A percentile compares a stretch with the other conserved stretches of the same genome.
These are phyloP conservation scores for Barnardius zonarius DNA, from an alignment of 2,113 vertebrate species.

Conservation along the genomic window DNA sequence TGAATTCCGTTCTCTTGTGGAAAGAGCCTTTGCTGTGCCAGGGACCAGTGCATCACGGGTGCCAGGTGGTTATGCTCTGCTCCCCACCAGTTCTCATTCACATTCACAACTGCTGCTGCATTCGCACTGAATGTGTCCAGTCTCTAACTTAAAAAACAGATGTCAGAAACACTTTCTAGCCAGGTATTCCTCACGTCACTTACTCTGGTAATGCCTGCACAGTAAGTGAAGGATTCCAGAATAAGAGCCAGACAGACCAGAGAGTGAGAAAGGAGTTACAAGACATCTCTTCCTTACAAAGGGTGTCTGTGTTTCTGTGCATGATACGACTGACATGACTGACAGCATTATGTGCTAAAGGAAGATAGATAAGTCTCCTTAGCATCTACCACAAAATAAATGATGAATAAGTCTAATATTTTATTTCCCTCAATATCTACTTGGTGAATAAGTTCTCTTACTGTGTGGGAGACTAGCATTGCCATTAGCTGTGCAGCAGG, in stretches of 20 bases:
- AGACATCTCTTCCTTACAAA: not conserved
- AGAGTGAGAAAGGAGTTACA: not conserved
- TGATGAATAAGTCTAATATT: not conserved
- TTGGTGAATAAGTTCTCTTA: not conserved
- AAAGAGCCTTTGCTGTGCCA: not conserved
- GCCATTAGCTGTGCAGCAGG: not conserved
- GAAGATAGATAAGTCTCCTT: not conserved
- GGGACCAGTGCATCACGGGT: not conserved
- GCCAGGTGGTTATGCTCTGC: not conserved
- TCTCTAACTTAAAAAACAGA: not conserved
- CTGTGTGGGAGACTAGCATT: not conserved
- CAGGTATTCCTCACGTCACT: constrained; percentile 11
- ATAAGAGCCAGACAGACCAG: not conserved
- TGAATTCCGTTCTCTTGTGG: not conserved
- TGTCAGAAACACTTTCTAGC: not conserved
- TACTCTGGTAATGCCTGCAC: not conserved
- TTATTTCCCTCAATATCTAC: not conserved
- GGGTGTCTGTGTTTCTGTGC: not conserved
- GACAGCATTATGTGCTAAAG: not conserved
- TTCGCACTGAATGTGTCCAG: not conserved
- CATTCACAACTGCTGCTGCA: not conserved
- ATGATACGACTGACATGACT: not conserved
- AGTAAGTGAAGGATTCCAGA: not conserved
- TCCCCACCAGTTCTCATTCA: not conserved
- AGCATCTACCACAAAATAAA: not conserved